Evolutionary conservation across 2,113 vertebrate genomes (phyloP).

Genomic region (Gadus macrocephalus): DNA sequence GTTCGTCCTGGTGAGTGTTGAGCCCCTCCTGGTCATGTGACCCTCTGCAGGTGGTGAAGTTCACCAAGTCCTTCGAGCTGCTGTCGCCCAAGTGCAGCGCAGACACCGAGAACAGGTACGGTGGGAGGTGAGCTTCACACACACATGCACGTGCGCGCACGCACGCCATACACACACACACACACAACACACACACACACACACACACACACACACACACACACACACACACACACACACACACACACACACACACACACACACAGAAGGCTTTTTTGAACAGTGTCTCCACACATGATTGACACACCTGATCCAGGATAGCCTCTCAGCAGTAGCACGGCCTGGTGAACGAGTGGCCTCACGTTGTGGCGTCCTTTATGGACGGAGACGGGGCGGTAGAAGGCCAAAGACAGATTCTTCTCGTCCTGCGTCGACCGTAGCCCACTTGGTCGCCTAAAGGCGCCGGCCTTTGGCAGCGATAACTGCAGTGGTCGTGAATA

Average conservation of each 20-base stretch:
- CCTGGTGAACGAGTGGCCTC: constrained; percentile 48
- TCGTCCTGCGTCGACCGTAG: constrained; percentile 26
- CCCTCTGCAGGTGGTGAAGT: constrained; percentile 91
- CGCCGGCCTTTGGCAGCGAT: constrained; percentile 13
- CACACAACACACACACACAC: not conserved
- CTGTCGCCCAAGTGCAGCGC: constrained; percentile 97
- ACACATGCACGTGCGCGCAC: not conserved
- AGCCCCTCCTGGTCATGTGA: constrained; percentile 8
- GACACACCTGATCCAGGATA: constrained; percentile 4
- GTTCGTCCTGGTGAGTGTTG: constrained; percentile 1
- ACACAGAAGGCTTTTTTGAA: not conserved
- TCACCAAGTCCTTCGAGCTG: constrained; percentile 98
- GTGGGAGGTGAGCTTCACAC: not conserved
- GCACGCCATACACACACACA: not conserved
- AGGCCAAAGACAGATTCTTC: constrained; percentile 39
- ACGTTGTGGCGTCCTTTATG: constrained; percentile 61
- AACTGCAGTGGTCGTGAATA: constrained; percentile 7
- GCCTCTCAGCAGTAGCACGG: constrained; percentile 24
- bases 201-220: constrained; percentile 1
- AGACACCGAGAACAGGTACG: constrained; percentile 89
- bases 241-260: constrained; percentile 9
- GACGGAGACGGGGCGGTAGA: constrained; percentile 40
- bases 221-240: not conserved
- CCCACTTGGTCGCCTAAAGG: constrained; percentile 27
- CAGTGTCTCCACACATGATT: constrained; percentile 8